Base-by-base conservation (phyloP, 2,888 invertebrate species). In the Morpho helenor region DNA sequence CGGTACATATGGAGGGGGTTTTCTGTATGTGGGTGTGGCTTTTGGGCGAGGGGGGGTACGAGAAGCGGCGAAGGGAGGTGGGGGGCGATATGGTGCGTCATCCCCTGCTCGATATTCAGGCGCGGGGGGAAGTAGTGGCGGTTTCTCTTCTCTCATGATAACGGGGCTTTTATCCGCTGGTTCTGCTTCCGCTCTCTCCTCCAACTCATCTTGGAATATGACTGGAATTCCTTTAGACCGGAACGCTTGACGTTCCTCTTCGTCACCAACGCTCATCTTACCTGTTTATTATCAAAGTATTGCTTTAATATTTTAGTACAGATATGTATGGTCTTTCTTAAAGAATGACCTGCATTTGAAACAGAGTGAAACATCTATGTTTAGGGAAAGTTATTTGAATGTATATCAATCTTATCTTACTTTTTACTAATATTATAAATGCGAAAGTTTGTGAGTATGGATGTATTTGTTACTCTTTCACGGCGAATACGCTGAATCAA, bases 1-100 rank as follows among this genome's bases (percentile, higher is more conserved):
- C 71, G 98, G 98, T 74, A 98, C 98, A 87, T 99, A 98, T 45
- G 98, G 98, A 63, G 98, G 98, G 53, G 98, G 98, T 87, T 97
- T 97, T 77, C 98, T 94, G 92, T 98, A 97, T 71, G 97, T 96
- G 63, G 97, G 97, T 52, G 96, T 96, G 61, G 96, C 94, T 75
- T 95, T 96, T 56, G 96, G 96, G 68, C 95, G 92, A 72, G 94
- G 94, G 60, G 94, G 94, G 62, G 96, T 96, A 69, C 96, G 94
- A 3, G 92, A 91, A 59, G 94, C 92, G 45, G 95, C 93, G 80
- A 95, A 96, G 66, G 97, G 97, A 7, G 97, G 97, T 10, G 98
- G 98, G 22, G 97, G 97, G 72, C 97, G 96, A 84, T 98, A 97
- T 60, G 97, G 97, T 65, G 96, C 96, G 68, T 86, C 87, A 50